Conservation (phyloP, 2,888 invertebrate species). For the Poecilobothrus nobilitatus region DNA sequence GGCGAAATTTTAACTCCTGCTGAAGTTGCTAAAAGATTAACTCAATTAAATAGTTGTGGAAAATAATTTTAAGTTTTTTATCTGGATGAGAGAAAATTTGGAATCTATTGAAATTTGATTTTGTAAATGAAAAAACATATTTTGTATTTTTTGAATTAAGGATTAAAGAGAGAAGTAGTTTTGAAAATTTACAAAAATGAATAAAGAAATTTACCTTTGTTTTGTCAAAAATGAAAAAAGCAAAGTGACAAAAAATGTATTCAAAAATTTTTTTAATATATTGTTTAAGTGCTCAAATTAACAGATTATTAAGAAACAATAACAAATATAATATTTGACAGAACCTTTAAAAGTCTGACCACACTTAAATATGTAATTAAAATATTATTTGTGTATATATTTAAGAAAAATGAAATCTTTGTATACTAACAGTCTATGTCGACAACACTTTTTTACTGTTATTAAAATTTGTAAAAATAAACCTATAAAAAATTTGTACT, state of each 20-base stretch:
- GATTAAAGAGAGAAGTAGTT: neutral
- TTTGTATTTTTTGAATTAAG: neutral
- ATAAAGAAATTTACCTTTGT: neutral
- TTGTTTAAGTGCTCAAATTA: slow-evolving; percentile 7
- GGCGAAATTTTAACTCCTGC: slow-evolving; percentile 54
- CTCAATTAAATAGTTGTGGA: slow-evolving; percentile 30
- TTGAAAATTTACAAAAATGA: neutral
- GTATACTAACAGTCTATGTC: neutral
- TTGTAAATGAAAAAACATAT: neutral
- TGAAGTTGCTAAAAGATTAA: slow-evolving; percentile 39
- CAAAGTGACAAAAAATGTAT: slow-evolving; percentile 1
- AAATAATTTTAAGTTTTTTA: slow-evolving; percentile 31
- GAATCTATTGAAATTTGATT: neutral
- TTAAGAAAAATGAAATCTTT: too few species aligned
- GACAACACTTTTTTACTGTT: neutral
- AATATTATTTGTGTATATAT: too few species aligned
- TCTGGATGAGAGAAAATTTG: too few species aligned
- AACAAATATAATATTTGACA: neutral
- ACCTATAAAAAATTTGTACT: too few species aligned
- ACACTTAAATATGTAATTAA: neutral
- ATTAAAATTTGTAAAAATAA: too few species aligned
- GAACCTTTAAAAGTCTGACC: slow-evolving; percentile 7
- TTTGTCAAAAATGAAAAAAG: neutral
- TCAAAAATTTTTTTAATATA: too few species aligned
- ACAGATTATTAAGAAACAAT: neutral